Evolutionary conservation across 2,113 vertebrate genomes (phyloP), one percentile per base, ranked within the genome.

Genomic region (Trematocara unimaculatum): DNA sequence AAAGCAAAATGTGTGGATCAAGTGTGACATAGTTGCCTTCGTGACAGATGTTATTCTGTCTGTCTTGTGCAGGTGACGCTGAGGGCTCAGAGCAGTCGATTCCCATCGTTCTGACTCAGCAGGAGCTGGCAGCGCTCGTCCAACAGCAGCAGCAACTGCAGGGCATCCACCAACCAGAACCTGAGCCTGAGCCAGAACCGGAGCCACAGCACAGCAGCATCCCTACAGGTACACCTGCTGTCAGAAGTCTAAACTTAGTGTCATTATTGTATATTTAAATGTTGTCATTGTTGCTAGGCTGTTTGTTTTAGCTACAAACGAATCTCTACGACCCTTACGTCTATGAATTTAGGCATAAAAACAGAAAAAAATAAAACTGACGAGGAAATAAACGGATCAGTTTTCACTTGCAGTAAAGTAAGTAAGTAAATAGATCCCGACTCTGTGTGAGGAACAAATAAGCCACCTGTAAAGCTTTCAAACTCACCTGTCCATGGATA

Each of bases 61-160:
- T n/a, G 4, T 23, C n/a, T 4, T 5, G 14, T 18, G 14, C 91
- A 96, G 96, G 95, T 53, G 94, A 96, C 0, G 94, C 93, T 3
- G 95, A 96, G 8, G 87, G 89, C 4, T 94, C 95, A 4, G 96
- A 96, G 6, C 95, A 92, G 72, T 42, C 96, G 86, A 96, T 97
- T 74, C 97, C 97, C 26, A 97, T 97, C 1, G 96, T 98, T 49
- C 92, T 98, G 81, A 97, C 97, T 0, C 97, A 96, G 84, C 97
- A 97, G 89, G 97, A 98, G 26, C 92, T 98, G 85, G 97, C 97
- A 0, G 97, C 96, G 1, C 92, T 97, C 86, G 97, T 97, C 10
- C 97, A 97, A 62, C 97, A 97, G 91, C 97, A 97, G 64, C 97
- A 97, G 38, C 97, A 97, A 84, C 94, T 97, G 0, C 97, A 97